Conservation (phyloP, 2,113 vertebrate genomes). For the Callipepla squamata region DNA sequence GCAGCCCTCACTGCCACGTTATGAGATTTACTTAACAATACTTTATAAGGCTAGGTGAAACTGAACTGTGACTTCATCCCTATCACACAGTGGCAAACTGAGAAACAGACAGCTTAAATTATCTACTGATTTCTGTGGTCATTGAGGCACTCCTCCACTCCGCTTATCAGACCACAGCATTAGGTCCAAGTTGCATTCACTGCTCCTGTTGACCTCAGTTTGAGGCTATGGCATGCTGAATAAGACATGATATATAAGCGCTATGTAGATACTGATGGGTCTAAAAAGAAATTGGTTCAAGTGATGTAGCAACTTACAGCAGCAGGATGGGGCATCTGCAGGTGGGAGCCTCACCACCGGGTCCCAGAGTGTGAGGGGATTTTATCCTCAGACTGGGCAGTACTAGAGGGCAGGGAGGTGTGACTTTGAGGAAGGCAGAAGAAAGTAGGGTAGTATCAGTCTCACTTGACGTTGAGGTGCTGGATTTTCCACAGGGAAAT, state of each 20-base stretch:
- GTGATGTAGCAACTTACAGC: background rate
- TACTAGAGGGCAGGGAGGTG: background rate
- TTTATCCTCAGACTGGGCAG: background rate
- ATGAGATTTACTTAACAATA: background rate
- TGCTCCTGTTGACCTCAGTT: background rate
- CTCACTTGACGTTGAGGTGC: background rate
- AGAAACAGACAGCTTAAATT: background rate
- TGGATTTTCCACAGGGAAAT: background rate
- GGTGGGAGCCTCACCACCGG: background rate
- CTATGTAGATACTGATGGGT: background rate
- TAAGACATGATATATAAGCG: background rate
- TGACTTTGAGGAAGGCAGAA: background rate
- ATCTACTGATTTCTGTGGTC: background rate
- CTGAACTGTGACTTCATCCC: background rate
- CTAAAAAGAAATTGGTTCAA: background rate
- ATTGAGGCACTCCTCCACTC: accelerated
- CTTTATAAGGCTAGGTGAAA: background rate
- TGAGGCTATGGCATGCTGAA: background rate
- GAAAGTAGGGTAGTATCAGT: background rate
- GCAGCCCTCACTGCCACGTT: background rate
- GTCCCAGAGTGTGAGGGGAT: background rate
- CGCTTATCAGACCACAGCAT: background rate
- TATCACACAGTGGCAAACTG: background rate
- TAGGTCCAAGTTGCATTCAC: background rate
- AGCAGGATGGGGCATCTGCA: background rate